Percentiles rank a stretch among this genome's conserved stretches.
These are phyloP conservation scores for Origma solitaria DNA, from an alignment of 2,113 vertebrate species.

Conservation along the genomic window DNA sequence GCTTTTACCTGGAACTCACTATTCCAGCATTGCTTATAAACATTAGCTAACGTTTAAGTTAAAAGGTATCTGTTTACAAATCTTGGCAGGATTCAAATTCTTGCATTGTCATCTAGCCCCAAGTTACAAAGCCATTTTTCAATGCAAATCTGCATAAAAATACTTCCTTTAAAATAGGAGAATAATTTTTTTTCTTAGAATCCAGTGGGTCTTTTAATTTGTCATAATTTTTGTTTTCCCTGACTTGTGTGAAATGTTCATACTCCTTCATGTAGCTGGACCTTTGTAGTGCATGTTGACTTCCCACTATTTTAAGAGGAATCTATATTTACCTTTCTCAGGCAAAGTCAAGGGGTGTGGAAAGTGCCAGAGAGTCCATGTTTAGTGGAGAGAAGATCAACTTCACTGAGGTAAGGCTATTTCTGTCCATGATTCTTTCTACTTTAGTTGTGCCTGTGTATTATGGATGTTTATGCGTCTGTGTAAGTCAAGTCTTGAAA, in stretches of 20 bases:
- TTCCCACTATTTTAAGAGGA: neutral
- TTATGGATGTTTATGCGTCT: neutral
- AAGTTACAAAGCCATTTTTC: neutral
- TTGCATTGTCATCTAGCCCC: neutral
- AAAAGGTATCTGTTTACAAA: neutral
- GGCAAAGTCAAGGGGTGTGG: slow-evolving; percentile 90
- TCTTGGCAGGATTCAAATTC: neutral
- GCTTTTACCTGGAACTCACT: neutral
- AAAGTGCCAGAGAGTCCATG: slow-evolving; percentile 87
- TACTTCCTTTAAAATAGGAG: neutral
- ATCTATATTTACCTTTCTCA: slow-evolving; percentile 57
- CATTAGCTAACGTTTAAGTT: neutral
- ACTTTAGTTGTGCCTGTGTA: neutral
- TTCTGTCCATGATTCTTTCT: neutral
- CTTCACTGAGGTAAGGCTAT: slow-evolving; percentile 87
- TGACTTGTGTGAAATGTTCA: neutral
- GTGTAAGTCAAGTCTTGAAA: neutral
- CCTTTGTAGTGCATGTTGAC: neutral
- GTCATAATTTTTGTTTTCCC: neutral
- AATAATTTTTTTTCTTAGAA: neutral
- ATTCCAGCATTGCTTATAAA: neutral
- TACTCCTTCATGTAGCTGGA: neutral
- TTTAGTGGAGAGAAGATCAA: slow-evolving; percentile 95
- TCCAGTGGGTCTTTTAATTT: neutral
- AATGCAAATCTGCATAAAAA: neutral